Conservation (phyloP, 2,888 invertebrate species). For the Allophyes oxyacanthae region DNA sequence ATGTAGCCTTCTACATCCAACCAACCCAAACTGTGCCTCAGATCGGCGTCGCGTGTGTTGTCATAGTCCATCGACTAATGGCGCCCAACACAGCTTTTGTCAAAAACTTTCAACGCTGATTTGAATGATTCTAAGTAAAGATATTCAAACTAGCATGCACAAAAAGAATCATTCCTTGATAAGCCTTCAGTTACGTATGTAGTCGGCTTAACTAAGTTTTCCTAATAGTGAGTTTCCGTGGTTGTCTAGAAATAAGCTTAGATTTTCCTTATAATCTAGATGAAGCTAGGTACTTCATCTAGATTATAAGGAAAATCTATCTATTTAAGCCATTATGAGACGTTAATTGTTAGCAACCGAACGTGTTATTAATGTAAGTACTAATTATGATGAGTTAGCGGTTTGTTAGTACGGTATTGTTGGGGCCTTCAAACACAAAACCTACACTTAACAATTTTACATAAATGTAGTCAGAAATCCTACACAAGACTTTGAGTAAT, state of each 20-base stretch:
- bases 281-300: no score
- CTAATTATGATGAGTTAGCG: conserved; percentile 3
- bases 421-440: conserved; percentile 17
- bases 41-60: no score
- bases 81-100: no score
- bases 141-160: no score
- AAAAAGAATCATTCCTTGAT: no score
- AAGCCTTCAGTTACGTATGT: not conserved
- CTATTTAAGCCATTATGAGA: conserved; percentile 8
- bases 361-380: conserved; percentile 21
- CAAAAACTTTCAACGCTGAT: no score
- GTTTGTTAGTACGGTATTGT: conserved; percentile 10
- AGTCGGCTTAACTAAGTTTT: conserved; percentile 11
- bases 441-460: not conserved
- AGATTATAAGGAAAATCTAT: not conserved
- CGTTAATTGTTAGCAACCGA: conserved; percentile 21
- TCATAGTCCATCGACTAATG: no score
- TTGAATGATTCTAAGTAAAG: no score
- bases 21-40: no score
- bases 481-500: no score
- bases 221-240: conserved; percentile 23
- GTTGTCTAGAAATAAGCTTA: conserved; percentile 8
- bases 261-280: conserved; percentile 14
- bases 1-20: no score
- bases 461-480: no score